Evolutionary conservation across 2,797 vertebrate genomes (phyloP), one percentile per base, ranked within the genome.

Genomic region (Epinephelus malabaricus): DNA sequence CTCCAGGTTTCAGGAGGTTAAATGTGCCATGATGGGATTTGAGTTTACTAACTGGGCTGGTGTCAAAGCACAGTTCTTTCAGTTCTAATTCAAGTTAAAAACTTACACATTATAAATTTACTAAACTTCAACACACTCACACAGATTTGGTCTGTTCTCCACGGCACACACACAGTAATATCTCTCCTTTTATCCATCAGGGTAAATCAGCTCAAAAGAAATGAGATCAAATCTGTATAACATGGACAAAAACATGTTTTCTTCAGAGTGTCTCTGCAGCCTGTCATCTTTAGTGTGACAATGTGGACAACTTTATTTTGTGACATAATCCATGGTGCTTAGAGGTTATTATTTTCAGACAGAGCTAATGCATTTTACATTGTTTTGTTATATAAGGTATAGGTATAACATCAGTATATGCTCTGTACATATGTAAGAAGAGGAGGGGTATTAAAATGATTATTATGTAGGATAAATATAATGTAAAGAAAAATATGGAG

Each of bases 351-450:
- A 3, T 19, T 69, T 51, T 21, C 60, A 60, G 17, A 25, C 21
- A 18, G 2, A 15, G 27, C 56, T 25, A 10, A n/a, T 58, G 25
- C 5, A 21, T 34, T 47, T 68, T 11, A 13, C 12, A 45, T 43
- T 30, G 21, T 14, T 61, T 53, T 19, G 5, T 17, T 54, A 17
- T 4, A 34, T 27, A 27, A 27, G 25, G 3, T 27, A 25, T 3
- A 18, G 23, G 9, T 38, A 18, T 10, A 23, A 13, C 43, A 40
- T 65, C 13, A 13, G 34, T 60, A 6, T 66, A 7, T 71, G 38
- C 17, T 30, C 55, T 63, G 30, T 65, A 67, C 21, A 54, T 47
- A 4, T 79, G 40, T 73, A 66, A 76, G 56, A 73, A 66, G 3
- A 70, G 3, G 5, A 79, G 19, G 43, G 2, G 47, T n/a, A 40